Conservation (phyloP, 1,140 invertebrate genomes). For the Helicoverpa armigera region DNA sequence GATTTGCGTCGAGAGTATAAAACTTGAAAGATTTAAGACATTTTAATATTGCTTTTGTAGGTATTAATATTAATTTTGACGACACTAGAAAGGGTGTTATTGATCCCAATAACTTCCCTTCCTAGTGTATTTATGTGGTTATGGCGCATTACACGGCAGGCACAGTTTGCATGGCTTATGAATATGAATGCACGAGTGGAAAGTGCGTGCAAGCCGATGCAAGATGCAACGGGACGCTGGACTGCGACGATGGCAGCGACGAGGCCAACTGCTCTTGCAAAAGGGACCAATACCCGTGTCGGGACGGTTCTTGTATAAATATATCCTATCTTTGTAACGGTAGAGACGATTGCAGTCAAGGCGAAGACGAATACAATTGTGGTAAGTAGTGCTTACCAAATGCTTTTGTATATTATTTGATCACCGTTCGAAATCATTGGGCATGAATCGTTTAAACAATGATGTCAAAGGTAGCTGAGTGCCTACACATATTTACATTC, state of each 20-base stretch:
- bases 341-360: conserved; percentile 88
- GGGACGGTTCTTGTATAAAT: conserved; percentile 87
- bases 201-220: conserved; percentile 90
- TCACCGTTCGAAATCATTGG: not conserved
- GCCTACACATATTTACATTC: not conserved
- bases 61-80: conserved; percentile 23
- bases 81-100: conserved; percentile 16
- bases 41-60: conserved; percentile 13
- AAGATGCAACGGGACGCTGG: conserved; percentile 91
- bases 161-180: conserved; percentile 83
- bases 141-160: conserved; percentile 79
- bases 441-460: not conserved
- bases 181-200: conserved; percentile 87
- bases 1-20: conserved; percentile 11
- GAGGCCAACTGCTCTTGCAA: conserved; percentile 89
- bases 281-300: conserved; percentile 87
- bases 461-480: not conserved
- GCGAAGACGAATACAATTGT: conserved; percentile 90
- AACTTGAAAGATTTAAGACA: not conserved
- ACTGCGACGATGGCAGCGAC: conserved; percentile 92
- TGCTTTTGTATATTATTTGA: not conserved
- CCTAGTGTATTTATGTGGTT: conserved; percentile 67
- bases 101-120: conserved; percentile 17
- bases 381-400: conserved; percentile 84
- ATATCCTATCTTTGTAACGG: conserved; percentile 84